Base-by-base conservation (phyloP, 2,888 invertebrate genomes). In the Drosophila rubida region DNA sequence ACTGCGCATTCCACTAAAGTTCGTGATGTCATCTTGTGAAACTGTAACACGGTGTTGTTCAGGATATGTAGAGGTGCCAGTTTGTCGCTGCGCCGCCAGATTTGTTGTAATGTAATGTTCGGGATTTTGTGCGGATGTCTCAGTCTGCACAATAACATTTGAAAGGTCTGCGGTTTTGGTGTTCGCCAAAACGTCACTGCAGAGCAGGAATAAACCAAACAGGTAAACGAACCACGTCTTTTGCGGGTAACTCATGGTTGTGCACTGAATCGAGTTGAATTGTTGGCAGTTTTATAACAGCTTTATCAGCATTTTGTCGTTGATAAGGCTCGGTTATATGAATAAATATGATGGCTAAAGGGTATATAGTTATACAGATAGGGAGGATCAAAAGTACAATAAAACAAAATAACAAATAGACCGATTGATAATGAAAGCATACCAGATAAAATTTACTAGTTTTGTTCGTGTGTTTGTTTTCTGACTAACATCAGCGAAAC, bases 1-100 rank as follows among this genome's bases (percentile, higher is more conserved):
- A 13, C 59, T 37, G 1, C 64, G 64, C 32, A 64, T n/a, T 8
- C 63, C 63, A 7, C 45, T 57, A 9, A 13, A 42, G 16, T 30
- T 41, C 0, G 11, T 23, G 1, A 16, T 19, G 4, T n/a, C 0
- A 0, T 1, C 13, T 22, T 3, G 1, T 13, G 1, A 6, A 22
- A 54, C 4, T 2, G 0, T 4, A 5, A 42, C 19, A 8, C 27
- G n/a, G n/a, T 19, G 41, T 7, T 39, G 0, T 27, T 30, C 19
- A 1, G 53, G 19, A 25, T 53, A 42, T 42, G 19, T 51, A 6
- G 37, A 16, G 16, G n/a, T 6, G 39, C 25, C 16, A 19, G 1
- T 3, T n/a, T n/a, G n/a, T n/a, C n/a, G n/a, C n/a, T n/a, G n/a
- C n/a, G n/a, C n/a, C 37, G 6, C 1, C n/a, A 19, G 30, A 25